These are phyloP conservation scores for Cepaea nemoralis DNA, from an alignment of 1,140 invertebrate genomes.

Conservation along the genomic window DNA sequence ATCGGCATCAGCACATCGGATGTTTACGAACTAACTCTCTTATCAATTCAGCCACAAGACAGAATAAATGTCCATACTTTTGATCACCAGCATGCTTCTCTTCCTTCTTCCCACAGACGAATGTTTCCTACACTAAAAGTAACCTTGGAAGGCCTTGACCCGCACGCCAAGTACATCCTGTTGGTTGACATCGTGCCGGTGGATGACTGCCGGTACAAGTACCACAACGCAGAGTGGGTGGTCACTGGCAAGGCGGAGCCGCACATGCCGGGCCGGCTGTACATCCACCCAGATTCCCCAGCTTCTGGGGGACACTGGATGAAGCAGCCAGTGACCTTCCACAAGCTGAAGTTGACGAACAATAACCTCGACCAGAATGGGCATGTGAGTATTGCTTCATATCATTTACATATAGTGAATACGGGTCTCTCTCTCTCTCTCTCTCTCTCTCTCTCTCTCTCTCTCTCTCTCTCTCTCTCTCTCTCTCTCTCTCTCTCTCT, in stretches of 20 bases:
- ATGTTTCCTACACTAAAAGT: constrained; percentile 72
- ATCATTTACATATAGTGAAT: no score
- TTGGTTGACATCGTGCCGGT: constrained; percentile 81
- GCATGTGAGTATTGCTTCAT: constrained; percentile 61
- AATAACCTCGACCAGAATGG: constrained; percentile 77
- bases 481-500: background rate
- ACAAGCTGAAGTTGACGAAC: constrained; percentile 84
- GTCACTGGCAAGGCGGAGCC: constrained; percentile 72
- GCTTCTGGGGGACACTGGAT: constrained; percentile 92
- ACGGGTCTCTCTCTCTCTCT: background rate
- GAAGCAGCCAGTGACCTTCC: constrained; percentile 93
- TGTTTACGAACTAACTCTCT: no score
- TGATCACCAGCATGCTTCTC: no score
- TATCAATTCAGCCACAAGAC: no score
- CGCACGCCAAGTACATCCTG: constrained; percentile 83
- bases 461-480: constrained; percentile 8
- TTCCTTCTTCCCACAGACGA: constrained; percentile 60
- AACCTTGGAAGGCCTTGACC: constrained; percentile 77
- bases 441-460: background rate
- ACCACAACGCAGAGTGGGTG: constrained; percentile 70
- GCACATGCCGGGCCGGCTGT: constrained; percentile 76
- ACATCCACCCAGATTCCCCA: constrained; percentile 79
- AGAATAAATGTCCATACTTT: no score
- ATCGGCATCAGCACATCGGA: no score
- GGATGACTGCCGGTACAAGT: constrained; percentile 66